Percentiles rank a stretch among this genome's conserved stretches.
These are phyloP conservation scores for Chrysaora quinquecirrha DNA, from an alignment of 30 jellyfish, hydroid and myxozoan species.

Conservation along the genomic window DNA sequence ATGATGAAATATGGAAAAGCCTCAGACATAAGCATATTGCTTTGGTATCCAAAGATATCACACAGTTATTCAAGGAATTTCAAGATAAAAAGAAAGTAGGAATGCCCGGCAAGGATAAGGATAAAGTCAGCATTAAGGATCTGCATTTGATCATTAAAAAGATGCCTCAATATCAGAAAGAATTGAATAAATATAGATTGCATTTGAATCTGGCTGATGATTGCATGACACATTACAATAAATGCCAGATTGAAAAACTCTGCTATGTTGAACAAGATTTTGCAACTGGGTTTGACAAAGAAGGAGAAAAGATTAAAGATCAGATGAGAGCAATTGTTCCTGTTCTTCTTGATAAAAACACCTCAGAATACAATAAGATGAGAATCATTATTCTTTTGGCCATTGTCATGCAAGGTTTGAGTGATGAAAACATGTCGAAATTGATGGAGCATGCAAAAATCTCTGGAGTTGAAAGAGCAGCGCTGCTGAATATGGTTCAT, in stretches of 20 bases:
- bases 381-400: constrained; percentile 86
- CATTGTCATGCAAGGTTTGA: constrained; percentile 89
- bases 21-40: constrained; percentile 95
- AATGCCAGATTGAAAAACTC: constrained; percentile 81
- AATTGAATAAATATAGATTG: constrained; percentile 78
- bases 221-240: constrained; percentile 74
- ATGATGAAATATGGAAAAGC: constrained; percentile 90
- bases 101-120: constrained; percentile 71
- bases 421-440: constrained; percentile 90
- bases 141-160: constrained; percentile 81
- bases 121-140: constrained; percentile 82
- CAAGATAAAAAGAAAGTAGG: constrained; percentile 75
- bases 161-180: constrained; percentile 96
- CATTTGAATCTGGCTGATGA: constrained; percentile 96
- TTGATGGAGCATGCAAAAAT: constrained; percentile 98
- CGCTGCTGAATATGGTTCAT: constrained; percentile 72
- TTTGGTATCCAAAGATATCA: constrained; percentile 79
- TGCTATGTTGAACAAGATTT: constrained; percentile 97
- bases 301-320: constrained; percentile 93
- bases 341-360: constrained; percentile 77
- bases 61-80: constrained; percentile 80
- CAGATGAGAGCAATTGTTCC: constrained; percentile 92
- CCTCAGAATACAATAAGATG: constrained; percentile 84
- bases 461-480: constrained; percentile 68
- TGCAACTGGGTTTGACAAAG: constrained; percentile 95